A percentile compares a stretch with the other conserved stretches of the same genome.
Conservation (phyloP, 2,113 vertebrate species). For the Jaculus jaculus region DNA sequence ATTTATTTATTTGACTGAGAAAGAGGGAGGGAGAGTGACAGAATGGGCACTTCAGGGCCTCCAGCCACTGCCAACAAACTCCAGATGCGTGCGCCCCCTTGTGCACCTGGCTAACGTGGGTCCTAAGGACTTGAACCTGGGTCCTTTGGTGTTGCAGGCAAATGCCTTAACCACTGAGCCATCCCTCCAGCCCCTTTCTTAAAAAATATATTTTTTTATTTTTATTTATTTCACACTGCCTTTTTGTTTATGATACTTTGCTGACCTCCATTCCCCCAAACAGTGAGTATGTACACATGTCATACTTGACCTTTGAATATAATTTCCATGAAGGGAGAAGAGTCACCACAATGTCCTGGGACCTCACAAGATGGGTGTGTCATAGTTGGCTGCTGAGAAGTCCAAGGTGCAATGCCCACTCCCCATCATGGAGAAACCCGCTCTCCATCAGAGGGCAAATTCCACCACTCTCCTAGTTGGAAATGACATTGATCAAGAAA, state of each 20-base stretch:
- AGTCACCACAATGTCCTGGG: neutral
- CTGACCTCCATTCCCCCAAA: neutral
- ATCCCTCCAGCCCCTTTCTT: no score
- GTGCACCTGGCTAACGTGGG: no score
- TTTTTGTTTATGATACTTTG: neutral
- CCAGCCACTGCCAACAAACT: no score
- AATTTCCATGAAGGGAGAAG: neutral
- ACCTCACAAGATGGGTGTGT: neutral
- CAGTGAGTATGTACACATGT: neutral
- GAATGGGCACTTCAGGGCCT: no score
- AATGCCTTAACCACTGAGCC: no score
- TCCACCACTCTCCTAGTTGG: neutral
- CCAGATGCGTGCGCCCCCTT: no score
- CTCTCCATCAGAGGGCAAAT: neutral
- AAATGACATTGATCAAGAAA: constrained; percentile 18
- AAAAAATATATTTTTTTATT: no score
- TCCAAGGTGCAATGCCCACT: neutral
- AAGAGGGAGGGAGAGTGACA: no score
- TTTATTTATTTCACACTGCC: no score
- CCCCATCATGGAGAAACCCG: neutral
- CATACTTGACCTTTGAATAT: neutral
- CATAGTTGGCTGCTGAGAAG: neutral
- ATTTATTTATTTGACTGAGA: no score
- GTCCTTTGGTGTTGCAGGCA: no score
- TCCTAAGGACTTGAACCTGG: no score